Evolutionary conservation across 1,140 invertebrate genomes (phyloP).

Genomic region (Bombus confusus): DNA sequence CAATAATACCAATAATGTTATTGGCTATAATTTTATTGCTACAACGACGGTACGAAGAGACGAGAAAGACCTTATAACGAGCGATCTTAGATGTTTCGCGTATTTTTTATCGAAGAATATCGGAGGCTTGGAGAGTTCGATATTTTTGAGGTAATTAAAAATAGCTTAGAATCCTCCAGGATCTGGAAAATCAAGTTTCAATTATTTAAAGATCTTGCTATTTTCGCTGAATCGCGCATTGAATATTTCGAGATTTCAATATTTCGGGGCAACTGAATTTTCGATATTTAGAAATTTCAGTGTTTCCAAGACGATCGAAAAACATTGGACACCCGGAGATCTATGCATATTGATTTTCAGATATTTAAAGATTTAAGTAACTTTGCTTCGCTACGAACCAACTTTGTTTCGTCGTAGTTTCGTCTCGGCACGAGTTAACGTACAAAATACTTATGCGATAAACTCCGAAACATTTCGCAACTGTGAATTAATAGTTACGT

Average conservation of each 20-base stretch:
- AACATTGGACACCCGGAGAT: too few relatives aligned
- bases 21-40: background rate
- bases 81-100: background rate
- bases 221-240: background rate
- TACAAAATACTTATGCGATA: too few relatives aligned
- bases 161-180: rapidly evolving
- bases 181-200: too few relatives aligned
- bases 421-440: too few relatives aligned
- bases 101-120: background rate
- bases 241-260: background rate
- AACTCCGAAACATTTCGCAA: too few relatives aligned
- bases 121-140: too few relatives aligned
- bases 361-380: too few relatives aligned
- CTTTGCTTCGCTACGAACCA: too few relatives aligned
- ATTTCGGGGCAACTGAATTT: background rate
- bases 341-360: too few relatives aligned
- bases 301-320: too few relatives aligned
- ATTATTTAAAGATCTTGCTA: background rate
- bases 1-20: background rate
- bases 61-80: background rate
- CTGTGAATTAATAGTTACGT: background rate
- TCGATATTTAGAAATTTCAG: background rate
- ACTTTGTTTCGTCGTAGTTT: too few relatives aligned
- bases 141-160: too few relatives aligned
- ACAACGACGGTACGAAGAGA: background rate